Evolutionary conservation across 2,113 vertebrate species (phyloP).

Genomic region (Aleadryas rufinucha): DNA sequence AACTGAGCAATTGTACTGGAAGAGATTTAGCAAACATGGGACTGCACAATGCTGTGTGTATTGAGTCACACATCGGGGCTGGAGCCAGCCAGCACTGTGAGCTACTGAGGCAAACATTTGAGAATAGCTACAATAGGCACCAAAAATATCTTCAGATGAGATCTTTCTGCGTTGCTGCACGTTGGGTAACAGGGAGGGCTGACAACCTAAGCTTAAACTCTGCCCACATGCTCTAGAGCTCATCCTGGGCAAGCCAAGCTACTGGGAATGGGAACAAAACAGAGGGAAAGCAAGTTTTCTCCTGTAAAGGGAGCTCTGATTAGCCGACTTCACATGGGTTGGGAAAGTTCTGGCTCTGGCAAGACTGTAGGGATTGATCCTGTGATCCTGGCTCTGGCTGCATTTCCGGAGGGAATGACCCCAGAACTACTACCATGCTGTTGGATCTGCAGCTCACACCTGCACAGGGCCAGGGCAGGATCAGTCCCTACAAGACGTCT

Average conservation of each 20-base stretch:
- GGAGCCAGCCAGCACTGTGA: conserved; percentile 38
- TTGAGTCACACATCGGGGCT: conserved; percentile 56
- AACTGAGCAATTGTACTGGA: conserved; percentile 53
- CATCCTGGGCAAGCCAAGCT: not conserved
- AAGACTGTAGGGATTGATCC: not conserved
- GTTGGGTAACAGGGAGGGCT: conserved; percentile 18
- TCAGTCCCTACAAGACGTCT: not conserved
- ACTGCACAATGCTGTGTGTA: conserved; percentile 11
- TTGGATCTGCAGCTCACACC: not conserved
- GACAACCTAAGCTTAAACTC: not conserved
- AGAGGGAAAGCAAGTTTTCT: not conserved
- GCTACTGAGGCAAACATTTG: conserved; percentile 58
- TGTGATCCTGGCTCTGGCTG: not conserved
- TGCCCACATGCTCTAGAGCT: conserved; percentile 14
- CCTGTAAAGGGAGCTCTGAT: not conserved
- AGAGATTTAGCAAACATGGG: conserved; percentile 53
- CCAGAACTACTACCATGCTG: not conserved
- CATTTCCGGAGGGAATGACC: not conserved
- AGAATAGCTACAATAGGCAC: conserved; percentile 53
- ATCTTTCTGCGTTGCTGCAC: conserved; percentile 50
- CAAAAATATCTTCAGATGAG: conserved; percentile 60
- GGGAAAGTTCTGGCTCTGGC: not conserved
- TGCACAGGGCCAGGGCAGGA: not conserved
- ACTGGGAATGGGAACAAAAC: not conserved
- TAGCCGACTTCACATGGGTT: not conserved